Conservation (phyloP, 2,797 vertebrate genomes). For the Amblyraja radiata region DNA sequence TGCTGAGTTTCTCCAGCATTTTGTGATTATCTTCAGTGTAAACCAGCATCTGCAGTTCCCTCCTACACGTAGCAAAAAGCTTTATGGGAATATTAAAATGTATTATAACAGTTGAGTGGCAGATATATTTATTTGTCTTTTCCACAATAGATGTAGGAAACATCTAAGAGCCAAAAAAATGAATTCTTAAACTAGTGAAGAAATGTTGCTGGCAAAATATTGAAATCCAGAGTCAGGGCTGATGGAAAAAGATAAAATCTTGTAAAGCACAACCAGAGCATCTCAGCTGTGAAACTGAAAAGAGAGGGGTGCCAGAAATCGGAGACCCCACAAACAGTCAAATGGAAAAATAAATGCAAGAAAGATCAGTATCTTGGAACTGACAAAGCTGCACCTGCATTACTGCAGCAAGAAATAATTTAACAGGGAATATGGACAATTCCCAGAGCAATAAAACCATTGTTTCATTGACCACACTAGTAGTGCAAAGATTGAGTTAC, state of each 20-base stretch:
- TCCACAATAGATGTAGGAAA: background rate
- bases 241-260: background rate
- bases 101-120: background rate
- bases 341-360: background rate
- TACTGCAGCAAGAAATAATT: background rate
- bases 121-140: background rate
- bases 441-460: background rate
- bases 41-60: too few relatives aligned
- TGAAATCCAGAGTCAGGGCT: constrained; percentile 13
- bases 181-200: constrained; percentile 1
- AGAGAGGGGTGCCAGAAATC: background rate
- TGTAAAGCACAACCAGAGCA: background rate
- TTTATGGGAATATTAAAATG: background rate
- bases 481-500: background rate
- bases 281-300: background rate
- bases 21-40: too few relatives aligned
- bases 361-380: background rate
- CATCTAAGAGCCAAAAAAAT: background rate
- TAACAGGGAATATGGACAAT: background rate
- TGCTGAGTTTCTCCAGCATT: too few relatives aligned
- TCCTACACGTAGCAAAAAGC: too few relatives aligned
- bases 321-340: background rate
- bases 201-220: background rate
- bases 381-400: background rate
- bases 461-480: background rate